These are phyloP conservation scores for Parotocinclus haroldoi DNA, from an alignment of 2,797 vertebrate species.

Conservation along the genomic window DNA sequence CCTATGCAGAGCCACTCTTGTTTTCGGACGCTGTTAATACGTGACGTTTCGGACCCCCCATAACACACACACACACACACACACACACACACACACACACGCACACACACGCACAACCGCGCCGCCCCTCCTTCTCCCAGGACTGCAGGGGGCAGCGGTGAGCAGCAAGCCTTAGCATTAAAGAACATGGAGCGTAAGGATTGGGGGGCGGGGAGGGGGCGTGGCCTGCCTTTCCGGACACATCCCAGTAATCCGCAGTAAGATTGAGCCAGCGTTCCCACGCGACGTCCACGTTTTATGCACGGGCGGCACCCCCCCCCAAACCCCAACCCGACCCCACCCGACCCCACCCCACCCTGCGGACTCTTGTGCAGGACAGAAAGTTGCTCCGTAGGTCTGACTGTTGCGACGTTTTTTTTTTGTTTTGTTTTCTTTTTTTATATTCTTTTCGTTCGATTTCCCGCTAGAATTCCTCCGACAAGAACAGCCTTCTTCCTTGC, in stretches of 20 bases:
- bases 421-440: conserved; percentile 54
- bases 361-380: conserved; percentile 88
- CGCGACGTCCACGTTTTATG: conserved; percentile 60
- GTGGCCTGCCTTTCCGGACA: no score
- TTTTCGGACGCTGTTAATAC: conserved; percentile 49
- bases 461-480: conserved; percentile 85
- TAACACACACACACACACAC: no score
- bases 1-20: conserved; percentile 77
- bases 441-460: conserved; percentile 66
- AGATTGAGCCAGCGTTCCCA: conserved; percentile 69
- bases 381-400: conserved; percentile 84
- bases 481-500: conserved; percentile 96
- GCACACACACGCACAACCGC: no score
- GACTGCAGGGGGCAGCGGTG: not conserved
- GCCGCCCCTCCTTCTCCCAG: no score
- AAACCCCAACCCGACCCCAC: conserved; percentile 76
- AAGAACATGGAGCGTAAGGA: conserved; percentile 72
- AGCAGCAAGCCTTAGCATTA: conserved; percentile 86
- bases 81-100: no score
- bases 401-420: conserved; percentile 76
- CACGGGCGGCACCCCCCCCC: conserved; percentile 41
- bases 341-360: conserved; percentile 74
- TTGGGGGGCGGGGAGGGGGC: no score
- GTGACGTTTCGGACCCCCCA: conserved; percentile 32
- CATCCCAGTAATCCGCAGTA: no score